Evolutionary conservation across 2,797 vertebrate genomes (phyloP), one percentile per base, ranked within the genome.

Genomic region (Poeciliopsis paucimaculata): DNA sequence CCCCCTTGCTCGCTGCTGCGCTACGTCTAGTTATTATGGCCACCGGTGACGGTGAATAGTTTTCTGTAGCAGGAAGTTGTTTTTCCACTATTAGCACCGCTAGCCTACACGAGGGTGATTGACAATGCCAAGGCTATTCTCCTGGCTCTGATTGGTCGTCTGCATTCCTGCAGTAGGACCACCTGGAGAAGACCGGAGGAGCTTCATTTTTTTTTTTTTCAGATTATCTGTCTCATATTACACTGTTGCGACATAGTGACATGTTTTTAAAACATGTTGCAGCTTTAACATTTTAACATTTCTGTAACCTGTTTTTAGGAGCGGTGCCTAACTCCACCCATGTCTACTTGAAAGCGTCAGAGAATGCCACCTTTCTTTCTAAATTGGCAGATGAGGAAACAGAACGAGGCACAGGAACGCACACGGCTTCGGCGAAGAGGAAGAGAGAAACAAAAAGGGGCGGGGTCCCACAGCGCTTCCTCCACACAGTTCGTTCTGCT

Each of bases 271-370:
- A n/a, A 55, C 23, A 23, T 53, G 26, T 3, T 55, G 51, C 51
- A 55, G 9, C 9, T 55, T 60, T 64, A 36, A 64, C 6, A 7
- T 18, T 8, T 34, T 1, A 64, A 20, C 16, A 18, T 20, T 64
- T 64, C 62, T 18, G 34, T 23, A 23, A 68, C 7, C 4, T 15
- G 23, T 57, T 57, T 66, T 39, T 16, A 12, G 8, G 34, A 26
- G 34, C 1, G 5, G 64, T 1, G 20, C 49, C 49, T 23, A 51
- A 51, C 20, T 51, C 18, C 49, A 92, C 85, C 68, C 26, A 45
- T 3, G 68, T 2, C 68, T 71, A 89, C 91, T 90, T 91, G 81
- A 79, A 92, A 93, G 88, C 86, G 89, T 91, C 81, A 87, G 91
- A 86, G 89, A 84, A 80, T 39, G 83, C 82, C 76, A 70, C 60